phyloP scores from a whole-genome alignment of 1,140 invertebrate species.

The Venustaconcha ellipsiformis region DNA sequence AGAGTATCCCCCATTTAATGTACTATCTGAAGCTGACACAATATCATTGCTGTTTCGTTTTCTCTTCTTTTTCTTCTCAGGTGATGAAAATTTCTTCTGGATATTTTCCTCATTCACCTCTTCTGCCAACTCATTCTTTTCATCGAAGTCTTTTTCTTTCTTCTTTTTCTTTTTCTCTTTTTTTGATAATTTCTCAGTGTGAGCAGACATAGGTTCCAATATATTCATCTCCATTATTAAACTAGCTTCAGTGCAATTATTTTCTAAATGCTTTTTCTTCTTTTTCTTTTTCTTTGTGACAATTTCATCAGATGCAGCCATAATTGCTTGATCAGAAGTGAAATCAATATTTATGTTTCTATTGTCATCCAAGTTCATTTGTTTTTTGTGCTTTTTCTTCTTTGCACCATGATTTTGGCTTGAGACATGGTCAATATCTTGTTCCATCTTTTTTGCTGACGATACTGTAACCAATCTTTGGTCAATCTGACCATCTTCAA shows the following conservation, averaged over 20 bases:
- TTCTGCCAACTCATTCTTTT: conserved; percentile 1
- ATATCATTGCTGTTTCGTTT: neutral
- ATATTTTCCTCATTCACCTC: neutral
- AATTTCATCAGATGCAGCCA: neutral
- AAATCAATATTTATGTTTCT: neutral
- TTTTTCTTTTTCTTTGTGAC: conserved; percentile 1
- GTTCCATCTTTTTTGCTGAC: neutral
- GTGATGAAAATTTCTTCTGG: neutral
- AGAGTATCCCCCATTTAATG: too few species aligned
- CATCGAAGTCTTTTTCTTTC: neutral
- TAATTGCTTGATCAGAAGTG: too few species aligned
- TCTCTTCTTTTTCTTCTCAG: neutral
- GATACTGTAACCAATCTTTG: neutral
- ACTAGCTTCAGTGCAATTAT: neutral
- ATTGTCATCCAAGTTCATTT: neutral
- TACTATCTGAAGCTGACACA: neutral
- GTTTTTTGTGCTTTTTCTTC: conserved; percentile 1
- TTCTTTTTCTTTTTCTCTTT: conserved; percentile 9
- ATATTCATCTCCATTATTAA: neutral
- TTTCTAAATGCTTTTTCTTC: neutral
- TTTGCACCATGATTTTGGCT: neutral
- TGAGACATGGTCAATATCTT: neutral
- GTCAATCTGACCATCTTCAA: neutral
- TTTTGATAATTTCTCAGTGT: neutral
- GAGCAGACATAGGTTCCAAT: neutral